Evolutionary conservation across 1,140 invertebrate species (phyloP), one percentile per base, ranked within the genome.

Genomic region (Piezodorus guildinii): DNA sequence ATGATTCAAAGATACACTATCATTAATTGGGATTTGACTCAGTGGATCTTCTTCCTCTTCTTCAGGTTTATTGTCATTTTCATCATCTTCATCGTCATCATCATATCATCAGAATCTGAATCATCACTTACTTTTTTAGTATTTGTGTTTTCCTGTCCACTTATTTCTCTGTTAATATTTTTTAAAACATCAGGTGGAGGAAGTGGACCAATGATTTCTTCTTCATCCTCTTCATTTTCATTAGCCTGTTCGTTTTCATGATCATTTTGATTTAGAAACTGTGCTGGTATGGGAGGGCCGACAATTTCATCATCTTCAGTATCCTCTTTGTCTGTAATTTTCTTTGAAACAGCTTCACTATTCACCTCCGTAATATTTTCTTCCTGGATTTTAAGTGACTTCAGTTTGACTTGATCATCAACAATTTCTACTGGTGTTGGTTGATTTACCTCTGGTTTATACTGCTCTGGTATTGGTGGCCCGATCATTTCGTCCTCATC

Each of bases 1-100:
- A 77, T 96, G 94, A 49, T 79, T 81, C 79, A 97, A 85, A 68
- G 83, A 77, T 3, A 94, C 84, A 75, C 95, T 87, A 72, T 91
- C 83, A 45, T 79, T 83, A 60, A 84, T 81, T 2, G 94, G 94
- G 69, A 96, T 88, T n/a, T 74, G 73, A 16, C 75, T 66, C 44
- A 82, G 79, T n/a, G 76, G 73, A 43, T 82, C 79, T 66, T 79
- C 77, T 16, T 78, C 75, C 65, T 81, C 79, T 16, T 78, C 75
- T 66, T 81, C 79, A 59, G 79, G 78, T 43, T 76, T 76, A 70
- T 79, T 79, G 34, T 82, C 73, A 3, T 73, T 73, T 58, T 77
- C 80, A 56, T 74, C 69, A n/a, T 69, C 64, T 43, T 70, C 68
- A 46, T 54, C 66, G 16, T 63, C 62, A 44, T 71, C 72, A n/a